Conservation (phyloP, 2,888 invertebrate genomes). For the Megastigmus dorsalis region DNA sequence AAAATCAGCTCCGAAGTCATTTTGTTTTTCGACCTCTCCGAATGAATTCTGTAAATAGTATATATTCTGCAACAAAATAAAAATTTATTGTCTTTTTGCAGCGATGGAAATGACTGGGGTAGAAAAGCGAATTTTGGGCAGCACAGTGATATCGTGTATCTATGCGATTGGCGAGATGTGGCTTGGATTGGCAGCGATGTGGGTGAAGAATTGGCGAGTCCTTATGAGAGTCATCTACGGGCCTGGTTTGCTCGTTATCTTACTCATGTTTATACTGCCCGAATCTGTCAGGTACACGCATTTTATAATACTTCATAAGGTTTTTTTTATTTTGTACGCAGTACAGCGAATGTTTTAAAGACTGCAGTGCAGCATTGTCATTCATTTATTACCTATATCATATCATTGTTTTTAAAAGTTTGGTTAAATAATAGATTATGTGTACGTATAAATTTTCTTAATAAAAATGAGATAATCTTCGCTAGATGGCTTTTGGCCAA, state of each 20-base stretch:
- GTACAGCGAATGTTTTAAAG: no score
- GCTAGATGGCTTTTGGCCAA: slow-evolving; percentile 84
- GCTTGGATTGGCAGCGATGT: slow-evolving; percentile 82
- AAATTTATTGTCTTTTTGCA: slow-evolving; percentile 72
- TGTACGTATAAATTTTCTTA: no score
- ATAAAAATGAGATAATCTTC: no score
- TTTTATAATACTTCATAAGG: background rate
- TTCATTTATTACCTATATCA: no score
- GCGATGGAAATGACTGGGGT: slow-evolving; percentile 87
- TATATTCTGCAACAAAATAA: no score
- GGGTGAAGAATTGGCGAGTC: slow-evolving; percentile 81
- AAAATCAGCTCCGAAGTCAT: no score
- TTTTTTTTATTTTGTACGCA: no score
- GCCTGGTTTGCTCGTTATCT: slow-evolving; percentile 81
- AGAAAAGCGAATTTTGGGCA: slow-evolving; percentile 82
- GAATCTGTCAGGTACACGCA: slow-evolving; percentile 78
- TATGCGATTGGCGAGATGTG: slow-evolving; percentile 83
- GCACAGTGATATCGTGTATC: slow-evolving; percentile 82
- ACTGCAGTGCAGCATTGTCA: no score
- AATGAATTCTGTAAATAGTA: no score
- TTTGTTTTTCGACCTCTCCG: no score
- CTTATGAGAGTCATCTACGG: slow-evolving; percentile 80
- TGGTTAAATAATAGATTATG: no score
- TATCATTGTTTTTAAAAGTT: no score
- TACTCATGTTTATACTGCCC: slow-evolving; percentile 82